phyloP scores from a whole-genome alignment of 2,113 vertebrate species.

The Sylvia atricapilla region DNA sequence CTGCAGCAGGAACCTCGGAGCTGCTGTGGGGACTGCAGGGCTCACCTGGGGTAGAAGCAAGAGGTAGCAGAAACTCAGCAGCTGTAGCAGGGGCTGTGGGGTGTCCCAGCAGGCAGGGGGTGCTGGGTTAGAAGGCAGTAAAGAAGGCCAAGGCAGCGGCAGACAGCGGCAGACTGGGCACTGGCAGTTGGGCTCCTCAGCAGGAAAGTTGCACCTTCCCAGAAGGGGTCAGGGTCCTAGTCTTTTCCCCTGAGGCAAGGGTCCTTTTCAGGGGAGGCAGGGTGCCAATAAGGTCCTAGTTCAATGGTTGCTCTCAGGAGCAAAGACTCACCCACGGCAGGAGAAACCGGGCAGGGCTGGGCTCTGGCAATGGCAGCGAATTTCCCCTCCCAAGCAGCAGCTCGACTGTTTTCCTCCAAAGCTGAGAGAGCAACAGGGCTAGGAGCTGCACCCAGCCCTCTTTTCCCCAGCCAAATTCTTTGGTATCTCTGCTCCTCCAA shows the following conservation, averaged over 20 bases:
- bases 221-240: fast-evolving
- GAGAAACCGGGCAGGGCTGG: not conserved
- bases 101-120: not conserved
- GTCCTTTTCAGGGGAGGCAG: not conserved
- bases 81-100: not conserved
- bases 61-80: not conserved
- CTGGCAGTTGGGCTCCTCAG: not conserved
- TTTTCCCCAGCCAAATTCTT: not conserved
- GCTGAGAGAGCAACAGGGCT: not conserved
- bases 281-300: not conserved
- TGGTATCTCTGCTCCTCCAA: not conserved
- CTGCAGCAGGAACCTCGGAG: too few relatives aligned
- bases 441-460: not conserved
- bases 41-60: not conserved
- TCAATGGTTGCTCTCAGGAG: not conserved
- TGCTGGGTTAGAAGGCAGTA: not conserved
- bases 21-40: too few relatives aligned
- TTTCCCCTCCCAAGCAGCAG: too few relatives aligned
- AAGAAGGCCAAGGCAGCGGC: not conserved
- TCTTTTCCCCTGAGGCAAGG: not conserved
- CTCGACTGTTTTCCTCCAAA: not conserved
- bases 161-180: not conserved
- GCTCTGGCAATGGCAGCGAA: fast-evolving
- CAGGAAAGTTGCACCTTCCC: fast-evolving
- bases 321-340: not conserved